Evolutionary conservation across 2,797 vertebrate genomes (phyloP).

Genomic region (Discoglossus pictus): DNA sequence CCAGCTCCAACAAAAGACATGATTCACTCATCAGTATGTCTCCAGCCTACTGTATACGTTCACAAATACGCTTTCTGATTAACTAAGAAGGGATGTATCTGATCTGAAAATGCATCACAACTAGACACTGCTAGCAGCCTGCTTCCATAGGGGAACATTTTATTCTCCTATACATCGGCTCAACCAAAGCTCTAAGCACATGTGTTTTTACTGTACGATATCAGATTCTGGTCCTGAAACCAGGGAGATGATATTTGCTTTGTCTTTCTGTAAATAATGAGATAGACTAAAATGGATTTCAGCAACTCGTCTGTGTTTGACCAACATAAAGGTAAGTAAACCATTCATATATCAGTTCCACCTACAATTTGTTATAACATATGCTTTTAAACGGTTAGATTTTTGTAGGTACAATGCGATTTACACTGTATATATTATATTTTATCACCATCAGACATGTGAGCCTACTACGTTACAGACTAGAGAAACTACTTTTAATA

Average conservation of each 20-base stretch:
- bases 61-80: constrained; percentile 5
- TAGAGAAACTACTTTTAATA: no score
- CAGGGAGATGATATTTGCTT: constrained; percentile 54
- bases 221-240: constrained; percentile 51
- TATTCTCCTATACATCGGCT: constrained; percentile 47
- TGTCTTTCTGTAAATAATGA: constrained; percentile 56
- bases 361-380: constrained; percentile 4
- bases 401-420: constrained; percentile 1
- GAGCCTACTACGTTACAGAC: no score
- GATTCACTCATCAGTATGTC: constrained; percentile 26
- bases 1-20: constrained; percentile 10
- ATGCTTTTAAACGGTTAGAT: not conserved
- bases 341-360: not conserved
- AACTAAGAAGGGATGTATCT: not conserved
- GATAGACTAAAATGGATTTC: constrained; percentile 79
- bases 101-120: constrained; percentile 15
- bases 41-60: not conserved
- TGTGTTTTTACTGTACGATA: constrained; percentile 41
- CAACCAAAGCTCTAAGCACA: constrained; percentile 40
- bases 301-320: constrained; percentile 81
- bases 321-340: constrained; percentile 81
- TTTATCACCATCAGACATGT: no score
- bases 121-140: constrained; percentile 51
- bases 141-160: constrained; percentile 50
- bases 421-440: no score